Evolutionary conservation across 2,113 vertebrate species (phyloP).

Genomic region (Pygoscelis antarcticus): DNA sequence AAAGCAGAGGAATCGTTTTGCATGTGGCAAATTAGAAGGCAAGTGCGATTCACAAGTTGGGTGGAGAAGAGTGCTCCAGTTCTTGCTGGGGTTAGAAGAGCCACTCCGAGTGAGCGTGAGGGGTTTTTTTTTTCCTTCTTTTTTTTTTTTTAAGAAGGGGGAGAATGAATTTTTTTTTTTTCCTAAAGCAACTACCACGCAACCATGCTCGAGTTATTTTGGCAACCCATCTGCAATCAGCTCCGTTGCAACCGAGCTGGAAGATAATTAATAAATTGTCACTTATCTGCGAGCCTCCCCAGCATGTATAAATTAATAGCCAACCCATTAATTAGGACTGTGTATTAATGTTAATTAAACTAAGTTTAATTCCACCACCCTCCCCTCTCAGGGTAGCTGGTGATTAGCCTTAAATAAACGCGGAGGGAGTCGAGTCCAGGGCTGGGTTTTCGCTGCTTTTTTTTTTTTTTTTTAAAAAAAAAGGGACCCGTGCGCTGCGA

Average conservation of each 20-base stretch:
- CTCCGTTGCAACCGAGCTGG: conserved; percentile 63
- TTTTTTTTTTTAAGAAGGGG: background rate
- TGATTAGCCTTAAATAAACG: conserved; percentile 65
- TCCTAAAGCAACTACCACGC: conserved; percentile 54
- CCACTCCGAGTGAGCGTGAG: conserved; percentile 56
- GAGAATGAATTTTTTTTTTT: conserved; percentile 19
- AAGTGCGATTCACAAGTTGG: conserved; percentile 71
- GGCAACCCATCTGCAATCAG: conserved; percentile 68
- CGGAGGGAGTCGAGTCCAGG: background rate
- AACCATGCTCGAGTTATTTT: conserved; percentile 66
- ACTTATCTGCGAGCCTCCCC: conserved; percentile 51
- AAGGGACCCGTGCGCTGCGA: background rate
- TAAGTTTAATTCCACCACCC: conserved; percentile 59
- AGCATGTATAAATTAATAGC: conserved; percentile 66
- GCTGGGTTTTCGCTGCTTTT: background rate
- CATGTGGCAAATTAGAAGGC: conserved; percentile 72
- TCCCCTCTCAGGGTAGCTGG: conserved; percentile 34
- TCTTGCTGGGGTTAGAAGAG: conserved; percentile 68
- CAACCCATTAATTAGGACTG: conserved; percentile 65
- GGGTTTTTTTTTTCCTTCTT: background rate
- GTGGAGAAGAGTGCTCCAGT: conserved; percentile 64
- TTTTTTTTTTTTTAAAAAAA: background rate
- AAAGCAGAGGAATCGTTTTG: conserved; percentile 69
- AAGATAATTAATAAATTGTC: conserved; percentile 69
- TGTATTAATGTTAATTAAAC: conserved; percentile 70